A percentile compares a stretch with the other conserved stretches of the same genome.
Conservation (phyloP, 2,888 invertebrate species). For the Idaea biselata region DNA sequence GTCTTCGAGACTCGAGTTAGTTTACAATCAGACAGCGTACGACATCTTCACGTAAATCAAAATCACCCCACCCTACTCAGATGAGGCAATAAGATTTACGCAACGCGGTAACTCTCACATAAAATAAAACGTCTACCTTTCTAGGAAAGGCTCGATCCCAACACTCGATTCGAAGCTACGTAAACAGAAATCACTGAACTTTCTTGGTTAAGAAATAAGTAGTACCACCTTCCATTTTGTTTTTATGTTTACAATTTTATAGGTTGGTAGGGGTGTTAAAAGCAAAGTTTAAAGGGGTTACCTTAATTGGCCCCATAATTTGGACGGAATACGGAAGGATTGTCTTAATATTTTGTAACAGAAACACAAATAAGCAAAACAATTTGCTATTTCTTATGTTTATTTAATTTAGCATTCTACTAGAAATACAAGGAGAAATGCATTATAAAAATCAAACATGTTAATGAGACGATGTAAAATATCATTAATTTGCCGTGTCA, state of each 20-base stretch:
- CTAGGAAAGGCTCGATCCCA: constrained; percentile 14
- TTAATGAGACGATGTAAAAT: too few species aligned
- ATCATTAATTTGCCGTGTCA: too few species aligned
- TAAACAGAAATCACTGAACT: constrained; percentile 19
- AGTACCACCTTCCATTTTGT: neutral
- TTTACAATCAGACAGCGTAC: neutral
- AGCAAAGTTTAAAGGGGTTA: neutral
- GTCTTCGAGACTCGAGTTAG: neutral
- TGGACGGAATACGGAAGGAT: neutral
- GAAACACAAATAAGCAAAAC: too few species aligned
- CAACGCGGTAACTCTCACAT: constrained; percentile 26
- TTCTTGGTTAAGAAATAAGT: neutral
- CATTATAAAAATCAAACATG: too few species aligned
- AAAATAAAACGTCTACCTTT: constrained; percentile 29
- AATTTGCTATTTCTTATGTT: too few species aligned
- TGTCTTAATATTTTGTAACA: too few species aligned
- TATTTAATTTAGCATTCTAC: too few species aligned
- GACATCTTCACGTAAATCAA: neutral
- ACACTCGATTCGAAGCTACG: constrained; percentile 21
- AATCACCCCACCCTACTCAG: constrained; percentile 10
- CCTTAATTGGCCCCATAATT: neutral
- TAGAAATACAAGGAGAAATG: too few species aligned
- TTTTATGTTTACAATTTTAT: neutral
- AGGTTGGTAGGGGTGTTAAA: neutral
- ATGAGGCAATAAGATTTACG: constrained; percentile 23